Conservation (phyloP, 2,888 invertebrate genomes). For the Herminia tarsipennalis region DNA sequence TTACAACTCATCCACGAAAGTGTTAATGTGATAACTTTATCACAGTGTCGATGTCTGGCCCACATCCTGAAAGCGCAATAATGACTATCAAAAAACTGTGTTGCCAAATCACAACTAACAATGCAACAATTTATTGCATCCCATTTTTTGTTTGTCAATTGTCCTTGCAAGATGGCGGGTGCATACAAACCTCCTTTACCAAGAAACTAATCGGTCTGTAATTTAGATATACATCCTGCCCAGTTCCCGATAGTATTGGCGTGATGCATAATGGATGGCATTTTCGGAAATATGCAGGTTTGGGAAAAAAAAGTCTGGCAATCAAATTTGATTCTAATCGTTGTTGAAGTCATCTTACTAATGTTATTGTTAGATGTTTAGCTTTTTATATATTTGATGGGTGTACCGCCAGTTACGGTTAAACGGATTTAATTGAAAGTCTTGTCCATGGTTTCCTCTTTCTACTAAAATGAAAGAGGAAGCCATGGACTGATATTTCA, state of each 20-base stretch:
- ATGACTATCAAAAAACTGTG: slow-evolving; percentile 2
- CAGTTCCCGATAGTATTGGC: slow-evolving; percentile 49
- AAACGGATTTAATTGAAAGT: too few relatives aligned
- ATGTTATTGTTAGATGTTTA: too few relatives aligned
- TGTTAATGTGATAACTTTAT: too few relatives aligned
- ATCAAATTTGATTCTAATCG: background rate
- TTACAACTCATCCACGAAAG: too few relatives aligned
- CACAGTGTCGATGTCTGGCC: too few relatives aligned
- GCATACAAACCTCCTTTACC: slow-evolving; percentile 62
- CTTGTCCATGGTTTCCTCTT: too few relatives aligned
- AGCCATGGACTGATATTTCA: too few relatives aligned
- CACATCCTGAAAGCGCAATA: slow-evolving; percentile 5
- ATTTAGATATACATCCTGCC: slow-evolving; percentile 77
- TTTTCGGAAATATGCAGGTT: slow-evolving; percentile 22
- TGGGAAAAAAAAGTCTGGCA: background rate
- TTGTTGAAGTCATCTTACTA: background rate
- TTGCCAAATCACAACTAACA: slow-evolving; percentile 31
- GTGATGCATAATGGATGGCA: slow-evolving; percentile 55
- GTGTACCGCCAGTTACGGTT: too few relatives aligned
- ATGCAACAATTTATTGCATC: slow-evolving; percentile 44
- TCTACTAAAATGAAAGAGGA: too few relatives aligned
- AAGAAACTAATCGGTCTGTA: slow-evolving; percentile 76
- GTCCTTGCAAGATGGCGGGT: slow-evolving; percentile 24
- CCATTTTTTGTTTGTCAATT: slow-evolving; percentile 43
- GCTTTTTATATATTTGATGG: too few relatives aligned